Evolutionary conservation across 2,888 invertebrate species (phyloP).

Genomic region (Nomada lathburiana): DNA sequence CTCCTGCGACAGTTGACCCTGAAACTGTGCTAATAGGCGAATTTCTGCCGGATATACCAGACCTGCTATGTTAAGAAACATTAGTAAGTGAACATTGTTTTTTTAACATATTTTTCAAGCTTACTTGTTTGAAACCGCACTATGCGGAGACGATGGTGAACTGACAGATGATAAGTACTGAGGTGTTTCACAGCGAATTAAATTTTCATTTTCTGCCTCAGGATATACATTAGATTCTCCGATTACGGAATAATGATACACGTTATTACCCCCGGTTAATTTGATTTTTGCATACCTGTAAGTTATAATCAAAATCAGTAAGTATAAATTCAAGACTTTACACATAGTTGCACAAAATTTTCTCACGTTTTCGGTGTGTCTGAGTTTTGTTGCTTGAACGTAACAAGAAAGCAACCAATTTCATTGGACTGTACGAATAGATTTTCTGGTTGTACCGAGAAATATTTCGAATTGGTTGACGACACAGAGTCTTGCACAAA

Average conservation of each 20-base stretch:
- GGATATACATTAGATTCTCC: slow-evolving; percentile 63
- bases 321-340: slow-evolving; percentile 8
- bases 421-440: slow-evolving; percentile 71
- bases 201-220: slow-evolving; percentile 71
- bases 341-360: background rate
- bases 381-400: slow-evolving; percentile 69
- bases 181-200: slow-evolving; percentile 79
- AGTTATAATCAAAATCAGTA: slow-evolving; percentile 5
- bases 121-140: slow-evolving; percentile 76
- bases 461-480: slow-evolving; percentile 58
- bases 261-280: slow-evolving; percentile 69
- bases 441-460: slow-evolving; percentile 73
- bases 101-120: slow-evolving; percentile 1
- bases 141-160: slow-evolving; percentile 80
- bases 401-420: slow-evolving; percentile 70
- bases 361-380: slow-evolving; percentile 70
- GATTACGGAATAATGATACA: slow-evolving; percentile 72
- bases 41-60: slow-evolving; percentile 78
- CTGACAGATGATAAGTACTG: slow-evolving; percentile 67
- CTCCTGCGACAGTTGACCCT: slow-evolving; percentile 75
- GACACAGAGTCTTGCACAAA: slow-evolving; percentile 67
- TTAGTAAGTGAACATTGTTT: background rate
- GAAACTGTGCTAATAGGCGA: slow-evolving; percentile 81
- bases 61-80: slow-evolving; percentile 59
- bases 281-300: slow-evolving; percentile 72